Evolutionary conservation across 2,888 invertebrate species (phyloP).

Genomic region (Mythimna lalbum): DNA sequence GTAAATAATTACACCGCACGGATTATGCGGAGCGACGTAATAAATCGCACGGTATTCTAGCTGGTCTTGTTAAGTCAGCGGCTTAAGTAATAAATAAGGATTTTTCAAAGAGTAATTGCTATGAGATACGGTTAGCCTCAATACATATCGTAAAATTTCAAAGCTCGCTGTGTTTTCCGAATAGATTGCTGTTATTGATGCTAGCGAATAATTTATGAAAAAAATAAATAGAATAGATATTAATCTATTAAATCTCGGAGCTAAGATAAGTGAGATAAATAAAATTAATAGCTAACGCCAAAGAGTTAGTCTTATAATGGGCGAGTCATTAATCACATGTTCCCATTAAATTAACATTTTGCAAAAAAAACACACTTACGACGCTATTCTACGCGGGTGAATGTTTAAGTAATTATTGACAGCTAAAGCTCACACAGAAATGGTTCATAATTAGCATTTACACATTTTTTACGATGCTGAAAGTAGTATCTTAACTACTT

Average conservation of each 20-base stretch:
- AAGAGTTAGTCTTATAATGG: constrained; percentile 43
- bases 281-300: constrained; percentile 50
- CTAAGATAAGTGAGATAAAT: constrained; percentile 33
- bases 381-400: constrained; percentile 6
- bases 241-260: constrained; percentile 38
- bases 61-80: constrained; percentile 52
- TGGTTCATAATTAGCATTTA: constrained; percentile 54
- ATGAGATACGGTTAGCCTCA: constrained; percentile 51
- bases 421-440: constrained; percentile 47
- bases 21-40: constrained; percentile 61
- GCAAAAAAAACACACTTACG: constrained; percentile 47
- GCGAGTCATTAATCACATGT: constrained; percentile 42
- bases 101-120: constrained; percentile 55
- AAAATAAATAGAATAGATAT: constrained; percentile 45
- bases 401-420: constrained; percentile 52
- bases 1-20: constrained; percentile 61
- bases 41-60: constrained; percentile 61
- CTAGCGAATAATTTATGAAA: constrained; percentile 35
- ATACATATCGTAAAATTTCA: constrained; percentile 47
- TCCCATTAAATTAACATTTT: constrained; percentile 48
- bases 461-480: constrained; percentile 44
- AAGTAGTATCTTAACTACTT: constrained; percentile 50
- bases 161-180: constrained; percentile 19
- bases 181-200: constrained; percentile 42
- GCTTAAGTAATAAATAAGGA: constrained; percentile 57